Evolutionary conservation across 1,140 invertebrate genomes (phyloP).

Genomic region (Atta cephalotes): DNA sequence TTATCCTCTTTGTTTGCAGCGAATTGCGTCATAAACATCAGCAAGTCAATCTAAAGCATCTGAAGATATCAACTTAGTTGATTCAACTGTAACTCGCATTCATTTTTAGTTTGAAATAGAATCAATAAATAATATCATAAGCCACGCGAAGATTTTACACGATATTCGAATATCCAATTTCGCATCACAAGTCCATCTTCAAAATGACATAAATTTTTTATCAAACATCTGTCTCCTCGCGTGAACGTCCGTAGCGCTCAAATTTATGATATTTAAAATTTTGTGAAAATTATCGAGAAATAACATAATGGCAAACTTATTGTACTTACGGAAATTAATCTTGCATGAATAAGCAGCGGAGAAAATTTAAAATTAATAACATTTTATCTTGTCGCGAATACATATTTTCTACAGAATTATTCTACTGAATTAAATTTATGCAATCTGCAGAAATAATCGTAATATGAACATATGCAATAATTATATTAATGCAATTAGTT

Average conservation of each 20-base stretch:
- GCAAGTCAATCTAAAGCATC: conserved; percentile 3
- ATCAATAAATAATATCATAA: conserved; percentile 13
- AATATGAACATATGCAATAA: background rate
- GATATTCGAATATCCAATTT: background rate
- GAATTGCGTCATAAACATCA: conserved; percentile 40
- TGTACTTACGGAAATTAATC: background rate
- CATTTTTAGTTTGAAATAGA: background rate
- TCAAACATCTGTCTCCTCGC: too few species aligned
- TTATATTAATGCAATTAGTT: background rate
- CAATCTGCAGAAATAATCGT: background rate
- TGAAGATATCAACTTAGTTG: background rate
- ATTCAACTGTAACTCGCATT: conserved; percentile 44
- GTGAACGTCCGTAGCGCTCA: background rate
- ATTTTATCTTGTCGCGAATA: conserved; percentile 20
- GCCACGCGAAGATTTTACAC: background rate
- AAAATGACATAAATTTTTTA: conserved; percentile 8
- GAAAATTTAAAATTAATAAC: conserved; percentile 15
- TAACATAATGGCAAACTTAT: background rate
- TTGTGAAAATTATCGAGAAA: conserved; percentile 12
- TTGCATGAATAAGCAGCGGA: background rate
- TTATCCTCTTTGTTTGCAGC: conserved; percentile 38
- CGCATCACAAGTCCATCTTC: background rate
- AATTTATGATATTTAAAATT: conserved; percentile 32
- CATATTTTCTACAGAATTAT: background rate
- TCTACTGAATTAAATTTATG: conserved; percentile 11